A percentile compares a stretch with the other conserved stretches of the same genome.
phyloP scores from a whole-genome alignment of 1,140 invertebrate genomes.

The Heliconius eleuchia region DNA sequence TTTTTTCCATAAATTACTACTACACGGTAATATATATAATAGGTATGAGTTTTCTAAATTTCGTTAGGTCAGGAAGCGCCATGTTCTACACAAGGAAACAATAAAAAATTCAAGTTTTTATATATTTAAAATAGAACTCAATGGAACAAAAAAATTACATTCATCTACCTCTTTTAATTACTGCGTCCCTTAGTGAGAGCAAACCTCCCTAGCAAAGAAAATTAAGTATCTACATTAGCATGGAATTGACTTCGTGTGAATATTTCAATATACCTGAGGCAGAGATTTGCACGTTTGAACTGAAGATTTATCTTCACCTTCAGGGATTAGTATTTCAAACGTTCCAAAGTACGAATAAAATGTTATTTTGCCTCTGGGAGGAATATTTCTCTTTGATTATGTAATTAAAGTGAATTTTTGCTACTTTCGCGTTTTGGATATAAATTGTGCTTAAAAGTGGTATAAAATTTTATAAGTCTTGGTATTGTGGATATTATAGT shows the following conservation, averaged over 20 bases:
- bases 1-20: too few relatives aligned
- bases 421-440: neutral
- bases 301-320: slow-evolving; percentile 3
- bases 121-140: too few relatives aligned
- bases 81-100: too few relatives aligned
- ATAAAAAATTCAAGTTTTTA: neutral
- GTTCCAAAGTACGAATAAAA: slow-evolving; percentile 3
- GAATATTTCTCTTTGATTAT: slow-evolving; percentile 7
- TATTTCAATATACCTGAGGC: slow-evolving; percentile 7
- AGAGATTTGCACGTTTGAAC: slow-evolving; percentile 3
- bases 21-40: too few relatives aligned
- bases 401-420: neutral
- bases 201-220: neutral
- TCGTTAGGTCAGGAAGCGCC: too few relatives aligned
- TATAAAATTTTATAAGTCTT: neutral
- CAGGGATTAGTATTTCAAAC: slow-evolving; percentile 8
- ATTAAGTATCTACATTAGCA: neutral
- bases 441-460: neutral
- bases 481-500: neutral
- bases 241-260: neutral
- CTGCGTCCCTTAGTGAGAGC: neutral
- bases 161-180: neutral
- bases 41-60: too few relatives aligned
- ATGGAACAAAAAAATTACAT: too few relatives aligned
- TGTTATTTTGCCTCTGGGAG: neutral